Evolutionary conservation across 2,797 vertebrate species (phyloP).

Genomic region (Eremophila alpestris): DNA sequence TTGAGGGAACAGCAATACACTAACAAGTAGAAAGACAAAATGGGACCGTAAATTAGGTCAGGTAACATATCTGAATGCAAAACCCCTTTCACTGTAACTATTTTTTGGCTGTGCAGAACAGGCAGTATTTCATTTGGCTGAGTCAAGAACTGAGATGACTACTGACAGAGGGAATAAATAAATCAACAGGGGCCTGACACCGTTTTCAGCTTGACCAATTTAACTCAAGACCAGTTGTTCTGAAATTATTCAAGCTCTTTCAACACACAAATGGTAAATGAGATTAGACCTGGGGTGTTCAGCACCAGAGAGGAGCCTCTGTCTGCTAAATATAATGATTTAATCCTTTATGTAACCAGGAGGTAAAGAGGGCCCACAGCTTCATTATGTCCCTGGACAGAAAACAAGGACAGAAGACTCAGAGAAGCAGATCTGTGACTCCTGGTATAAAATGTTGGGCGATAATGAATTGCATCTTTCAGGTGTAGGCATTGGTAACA

Average conservation of each 20-base stretch:
- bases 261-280: neutral
- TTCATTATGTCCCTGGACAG: neutral
- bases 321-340: neutral
- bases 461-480: neutral
- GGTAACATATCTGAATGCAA: neutral
- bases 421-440: neutral
- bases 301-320: neutral
- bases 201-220: neutral
- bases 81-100: neutral
- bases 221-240: slow-evolving; percentile 2
- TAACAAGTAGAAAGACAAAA: neutral
- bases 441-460: neutral
- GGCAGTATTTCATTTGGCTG: neutral
- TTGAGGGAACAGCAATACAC: neutral
- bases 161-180: neutral
- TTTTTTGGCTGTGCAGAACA: neutral
- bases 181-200: slow-evolving; percentile 3
- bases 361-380: neutral
- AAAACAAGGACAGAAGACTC: neutral
- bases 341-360: neutral
- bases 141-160: neutral
- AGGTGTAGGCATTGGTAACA: neutral
- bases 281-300: neutral
- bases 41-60: neutral
- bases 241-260: slow-evolving; percentile 35